A percentile compares a stretch with the other conserved stretches of the same genome.
Conservation (phyloP, 2,888 invertebrate genomes). For the Cephalotes varians region DNA sequence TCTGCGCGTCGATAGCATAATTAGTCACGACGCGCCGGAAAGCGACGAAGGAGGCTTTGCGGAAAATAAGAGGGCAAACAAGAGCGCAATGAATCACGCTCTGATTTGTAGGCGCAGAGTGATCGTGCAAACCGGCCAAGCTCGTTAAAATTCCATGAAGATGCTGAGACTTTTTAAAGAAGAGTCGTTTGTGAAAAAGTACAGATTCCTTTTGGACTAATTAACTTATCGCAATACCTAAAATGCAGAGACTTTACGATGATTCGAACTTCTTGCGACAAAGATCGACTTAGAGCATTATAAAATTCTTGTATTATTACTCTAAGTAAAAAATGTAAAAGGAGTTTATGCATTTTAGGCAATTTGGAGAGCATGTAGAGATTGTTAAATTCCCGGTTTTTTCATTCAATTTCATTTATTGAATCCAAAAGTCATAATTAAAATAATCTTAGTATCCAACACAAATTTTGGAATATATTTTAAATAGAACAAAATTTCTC, state of each 20-base stretch:
- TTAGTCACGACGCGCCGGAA: conserved; percentile 60
- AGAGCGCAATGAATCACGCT: conserved; percentile 62
- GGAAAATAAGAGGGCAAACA: conserved; percentile 53
- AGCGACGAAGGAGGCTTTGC: conserved; percentile 31
- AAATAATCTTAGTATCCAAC: no score
- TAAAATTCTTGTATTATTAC: conserved; percentile 3
- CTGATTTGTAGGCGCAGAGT: conserved; percentile 73
- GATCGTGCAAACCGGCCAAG: conserved; percentile 53
- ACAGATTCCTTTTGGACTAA: conserved; percentile 15
- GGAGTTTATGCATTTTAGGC: no score
- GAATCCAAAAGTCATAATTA: no score
- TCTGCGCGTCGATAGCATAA: conserved; percentile 67
- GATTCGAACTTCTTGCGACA: conserved; percentile 2
- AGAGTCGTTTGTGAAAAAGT: conserved; percentile 22
- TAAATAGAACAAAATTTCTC: no score
- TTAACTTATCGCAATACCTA: conserved; percentile 35
- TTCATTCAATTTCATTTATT: no score
- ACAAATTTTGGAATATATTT: no score
- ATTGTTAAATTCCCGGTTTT: no score
- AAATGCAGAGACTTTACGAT: background rate
- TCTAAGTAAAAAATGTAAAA: background rate
- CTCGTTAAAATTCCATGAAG: conserved; percentile 70
- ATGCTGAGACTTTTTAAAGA: conserved; percentile 62
- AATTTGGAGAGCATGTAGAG: no score
- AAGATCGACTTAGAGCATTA: background rate